phyloP scores from a whole-genome alignment of 2,113 vertebrate genomes.

The Ibidorhyncha struthersii region DNA sequence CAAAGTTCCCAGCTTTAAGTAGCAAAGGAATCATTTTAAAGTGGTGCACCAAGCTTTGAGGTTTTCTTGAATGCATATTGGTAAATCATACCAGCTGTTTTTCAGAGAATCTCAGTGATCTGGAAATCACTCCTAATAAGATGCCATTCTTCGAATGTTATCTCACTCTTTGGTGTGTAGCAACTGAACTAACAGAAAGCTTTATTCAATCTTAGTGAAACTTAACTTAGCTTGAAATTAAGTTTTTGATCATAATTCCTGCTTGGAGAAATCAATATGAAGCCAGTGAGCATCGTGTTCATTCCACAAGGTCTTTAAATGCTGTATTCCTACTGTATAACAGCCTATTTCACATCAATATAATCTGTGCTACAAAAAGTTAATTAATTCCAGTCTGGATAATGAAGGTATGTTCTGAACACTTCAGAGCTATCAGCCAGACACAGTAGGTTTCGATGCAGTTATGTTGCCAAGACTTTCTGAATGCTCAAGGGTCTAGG shows the following conservation, averaged over 20 bases:
- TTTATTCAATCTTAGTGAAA: constrained; percentile 54
- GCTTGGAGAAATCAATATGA: constrained; percentile 59
- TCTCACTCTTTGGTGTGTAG: constrained; percentile 4
- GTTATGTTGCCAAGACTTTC: not conserved
- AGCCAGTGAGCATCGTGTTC: constrained; percentile 26
- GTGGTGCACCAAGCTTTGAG: not conserved
- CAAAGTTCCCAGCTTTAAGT: not conserved
- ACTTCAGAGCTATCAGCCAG: not conserved
- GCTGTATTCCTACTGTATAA: not conserved
- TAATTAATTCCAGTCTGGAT: constrained; percentile 19
- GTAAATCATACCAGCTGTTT: constrained; percentile 28
- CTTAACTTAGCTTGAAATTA: constrained; percentile 58
- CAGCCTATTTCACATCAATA: constrained; percentile 14
- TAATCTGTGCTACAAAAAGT: constrained; percentile 4
- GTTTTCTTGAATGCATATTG: not conserved
- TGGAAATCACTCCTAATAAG: constrained; percentile 39
- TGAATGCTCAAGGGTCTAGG: not conserved
- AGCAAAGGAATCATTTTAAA: not conserved
- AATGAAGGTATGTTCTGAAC: not conserved
- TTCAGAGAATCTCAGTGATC: constrained; percentile 13
- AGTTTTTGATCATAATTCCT: constrained; percentile 56
- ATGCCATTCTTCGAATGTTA: constrained; percentile 7
- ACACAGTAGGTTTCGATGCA: not conserved
- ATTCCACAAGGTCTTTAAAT: constrained; percentile 17
- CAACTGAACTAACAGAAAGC: constrained; percentile 44